Conservation (phyloP, 2,113 vertebrate genomes). For the Eudyptes chrysolophus region DNA sequence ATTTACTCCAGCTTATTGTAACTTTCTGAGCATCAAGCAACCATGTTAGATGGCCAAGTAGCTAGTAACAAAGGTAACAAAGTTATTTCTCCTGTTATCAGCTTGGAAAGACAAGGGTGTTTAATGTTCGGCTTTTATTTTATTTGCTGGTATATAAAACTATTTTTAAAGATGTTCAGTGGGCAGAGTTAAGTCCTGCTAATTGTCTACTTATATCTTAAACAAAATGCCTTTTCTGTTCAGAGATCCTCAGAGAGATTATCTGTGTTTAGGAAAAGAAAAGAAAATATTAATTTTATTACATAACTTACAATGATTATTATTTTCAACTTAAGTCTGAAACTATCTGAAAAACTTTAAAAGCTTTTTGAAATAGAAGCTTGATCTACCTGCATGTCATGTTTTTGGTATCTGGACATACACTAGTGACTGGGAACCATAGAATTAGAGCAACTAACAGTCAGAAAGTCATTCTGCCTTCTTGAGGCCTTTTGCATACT, state of each 20-base stretch:
- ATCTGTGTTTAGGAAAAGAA: neutral
- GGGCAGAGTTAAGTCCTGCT: neutral
- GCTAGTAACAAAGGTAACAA: neutral
- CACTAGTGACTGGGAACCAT: neutral
- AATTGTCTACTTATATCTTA: neutral
- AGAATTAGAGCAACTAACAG: neutral
- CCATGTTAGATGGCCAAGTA: neutral
- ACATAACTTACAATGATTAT: neutral
- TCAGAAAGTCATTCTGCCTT: neutral
- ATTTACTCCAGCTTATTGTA: neutral
- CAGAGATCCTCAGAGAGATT: neutral
- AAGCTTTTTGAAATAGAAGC: neutral
- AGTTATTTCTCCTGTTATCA: neutral
- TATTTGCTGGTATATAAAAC: neutral
- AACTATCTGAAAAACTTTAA: neutral
- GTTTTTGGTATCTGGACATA: neutral
- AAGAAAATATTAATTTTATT: neutral
- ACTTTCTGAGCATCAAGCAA: neutral
- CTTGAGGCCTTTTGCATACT: neutral
- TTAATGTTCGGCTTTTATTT: neutral
- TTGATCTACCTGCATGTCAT: neutral
- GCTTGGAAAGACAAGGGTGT: neutral
- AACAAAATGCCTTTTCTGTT: neutral
- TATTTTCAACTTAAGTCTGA: neutral
- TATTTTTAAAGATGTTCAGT: neutral